A percentile compares a stretch with the other conserved stretches of the same genome.
phyloP scores from a whole-genome alignment of 1,140 invertebrate genomes.

The Apis dorsata region DNA sequence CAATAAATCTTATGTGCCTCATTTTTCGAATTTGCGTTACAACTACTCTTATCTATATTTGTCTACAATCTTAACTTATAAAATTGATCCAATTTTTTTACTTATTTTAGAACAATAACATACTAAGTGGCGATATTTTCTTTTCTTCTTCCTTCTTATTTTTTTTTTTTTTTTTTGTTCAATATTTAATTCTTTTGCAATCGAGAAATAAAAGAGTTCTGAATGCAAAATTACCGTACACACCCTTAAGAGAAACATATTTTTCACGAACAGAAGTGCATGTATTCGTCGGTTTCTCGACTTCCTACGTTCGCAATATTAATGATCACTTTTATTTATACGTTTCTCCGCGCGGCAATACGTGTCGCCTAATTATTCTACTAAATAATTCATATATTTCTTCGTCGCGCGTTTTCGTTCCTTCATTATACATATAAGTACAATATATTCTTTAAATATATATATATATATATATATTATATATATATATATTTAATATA shows the following conservation, averaged over 20 bases:
- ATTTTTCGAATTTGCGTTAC: not conserved
- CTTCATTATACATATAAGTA: conserved; percentile 53
- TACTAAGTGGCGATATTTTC: not conserved
- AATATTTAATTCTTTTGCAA: not conserved
- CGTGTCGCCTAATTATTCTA: conserved; percentile 68
- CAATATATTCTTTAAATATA: conserved; percentile 49
- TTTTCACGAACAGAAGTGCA: not conserved
- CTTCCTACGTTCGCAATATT: conserved; percentile 61
- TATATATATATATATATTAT: conserved; percentile 37
- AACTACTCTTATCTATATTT: conserved; percentile 10
- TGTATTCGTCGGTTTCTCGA: conserved; percentile 49
- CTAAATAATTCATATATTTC: conserved; percentile 71
- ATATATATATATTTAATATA: conserved; percentile 60
- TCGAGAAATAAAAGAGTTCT: conserved; percentile 40
- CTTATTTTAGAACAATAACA: not conserved
- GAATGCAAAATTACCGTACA: conserved; percentile 47
- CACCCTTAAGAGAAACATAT: conserved; percentile 19
- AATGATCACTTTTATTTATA: conserved; percentile 58
- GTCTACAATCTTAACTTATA: conserved; percentile 18
- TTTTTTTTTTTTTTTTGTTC: not conserved
- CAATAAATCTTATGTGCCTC: not conserved
- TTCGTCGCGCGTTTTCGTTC: conserved; percentile 54
- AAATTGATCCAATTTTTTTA: not conserved
- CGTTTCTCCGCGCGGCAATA: conserved; percentile 58
- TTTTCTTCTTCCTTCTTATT: not conserved